phyloP scores from a whole-genome alignment of 2,888 invertebrate species.

The Ophioninae sp. region DNA sequence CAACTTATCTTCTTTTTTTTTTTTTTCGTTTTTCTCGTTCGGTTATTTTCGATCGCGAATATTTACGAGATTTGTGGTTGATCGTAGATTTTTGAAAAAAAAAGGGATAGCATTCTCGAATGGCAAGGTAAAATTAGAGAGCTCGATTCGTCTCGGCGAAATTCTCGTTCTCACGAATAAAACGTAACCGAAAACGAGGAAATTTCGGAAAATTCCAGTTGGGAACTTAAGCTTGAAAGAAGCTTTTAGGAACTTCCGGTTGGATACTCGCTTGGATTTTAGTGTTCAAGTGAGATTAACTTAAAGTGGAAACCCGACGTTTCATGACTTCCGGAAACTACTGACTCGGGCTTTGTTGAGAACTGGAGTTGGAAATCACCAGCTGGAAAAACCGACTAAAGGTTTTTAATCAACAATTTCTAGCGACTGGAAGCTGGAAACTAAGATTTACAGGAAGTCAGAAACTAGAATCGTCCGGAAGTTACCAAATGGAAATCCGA shows the following conservation, averaged over 20 bases:
- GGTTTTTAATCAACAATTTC: too few relatives aligned
- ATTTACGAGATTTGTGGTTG: too few relatives aligned
- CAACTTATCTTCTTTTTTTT: neutral
- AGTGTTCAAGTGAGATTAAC: neutral
- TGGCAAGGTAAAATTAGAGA: slow-evolving; percentile 20
- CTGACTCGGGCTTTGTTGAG: neutral
- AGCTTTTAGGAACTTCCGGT: neutral
- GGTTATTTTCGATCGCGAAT: neutral
- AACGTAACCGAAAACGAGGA: neutral
- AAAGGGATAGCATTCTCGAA: neutral
- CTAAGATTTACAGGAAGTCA: neutral
- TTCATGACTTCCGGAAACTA: neutral
- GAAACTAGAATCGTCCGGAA: neutral
- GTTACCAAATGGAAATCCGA: neutral
- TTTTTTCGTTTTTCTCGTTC: too few relatives aligned
- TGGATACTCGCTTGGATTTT: neutral
- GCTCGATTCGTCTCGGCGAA: slow-evolving; percentile 24
- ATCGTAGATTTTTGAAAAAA: neutral
- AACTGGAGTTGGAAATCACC: neutral
- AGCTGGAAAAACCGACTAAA: neutral
- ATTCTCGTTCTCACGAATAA: neutral
- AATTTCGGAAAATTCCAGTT: neutral
- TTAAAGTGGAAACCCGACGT: neutral
- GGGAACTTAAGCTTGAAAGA: neutral
- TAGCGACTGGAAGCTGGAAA: neutral